These are phyloP conservation scores for Tretioscincus oriximinensis DNA, from an alignment of 2,113 vertebrate genomes.

Conservation along the genomic window DNA sequence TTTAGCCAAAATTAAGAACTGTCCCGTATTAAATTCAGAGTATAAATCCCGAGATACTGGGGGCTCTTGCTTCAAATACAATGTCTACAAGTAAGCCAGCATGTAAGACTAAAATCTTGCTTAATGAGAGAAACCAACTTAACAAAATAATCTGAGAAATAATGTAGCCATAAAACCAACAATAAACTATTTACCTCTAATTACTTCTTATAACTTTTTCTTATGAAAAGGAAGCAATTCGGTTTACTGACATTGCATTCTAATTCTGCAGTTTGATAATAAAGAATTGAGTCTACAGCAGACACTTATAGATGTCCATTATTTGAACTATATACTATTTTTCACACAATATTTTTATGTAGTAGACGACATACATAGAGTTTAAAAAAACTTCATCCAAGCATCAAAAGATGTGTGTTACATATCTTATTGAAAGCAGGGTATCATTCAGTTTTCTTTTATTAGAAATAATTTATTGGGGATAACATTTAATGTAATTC, in stretches of 20 bases:
- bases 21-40: conserved; percentile 67
- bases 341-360: conserved; percentile 25
- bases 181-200: conserved; percentile 56
- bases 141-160: conserved; percentile 66
- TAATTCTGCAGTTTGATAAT: conserved; percentile 28
- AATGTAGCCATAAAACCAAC: conserved; percentile 68
- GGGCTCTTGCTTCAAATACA: conserved; percentile 67
- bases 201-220: conserved; percentile 12
- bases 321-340: conserved; percentile 22
- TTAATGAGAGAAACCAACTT: conserved; percentile 72
- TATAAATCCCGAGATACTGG: conserved; percentile 61
- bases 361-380: not conserved
- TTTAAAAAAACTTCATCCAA: not conserved
- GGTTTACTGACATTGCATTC: conserved; percentile 79
- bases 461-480: no score
- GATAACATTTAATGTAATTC: no score
- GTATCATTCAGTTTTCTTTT: no score
- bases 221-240: conserved; percentile 57
- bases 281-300: conserved; percentile 34
- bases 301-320: conserved; percentile 32
- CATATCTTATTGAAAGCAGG: not conserved
- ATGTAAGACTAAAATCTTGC: conserved; percentile 63
- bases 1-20: conserved; percentile 68
- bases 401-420: not conserved
- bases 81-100: conserved; percentile 59